Percentiles rank a stretch among this genome's conserved stretches.
phyloP scores from a whole-genome alignment of 2,113 vertebrate species.

The Crotalus tigris region DNA sequence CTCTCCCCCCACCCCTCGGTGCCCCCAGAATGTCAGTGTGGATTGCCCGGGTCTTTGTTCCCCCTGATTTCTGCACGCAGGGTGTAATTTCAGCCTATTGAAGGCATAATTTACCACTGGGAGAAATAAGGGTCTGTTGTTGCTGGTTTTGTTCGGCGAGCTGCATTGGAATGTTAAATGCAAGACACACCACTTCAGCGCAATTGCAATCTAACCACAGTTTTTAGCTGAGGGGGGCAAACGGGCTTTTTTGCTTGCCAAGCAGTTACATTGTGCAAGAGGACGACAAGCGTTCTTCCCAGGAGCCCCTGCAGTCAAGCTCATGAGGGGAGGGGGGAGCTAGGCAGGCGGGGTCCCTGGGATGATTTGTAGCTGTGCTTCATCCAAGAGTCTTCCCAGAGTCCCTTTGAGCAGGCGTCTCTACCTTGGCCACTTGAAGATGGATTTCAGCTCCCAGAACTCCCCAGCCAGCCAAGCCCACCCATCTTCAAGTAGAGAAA shows the following conservation, averaged over 20 bases:
- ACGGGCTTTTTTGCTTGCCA: not conserved
- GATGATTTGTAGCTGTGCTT: not conserved
- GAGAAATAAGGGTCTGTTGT: slow-evolving; percentile 64
- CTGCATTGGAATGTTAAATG: slow-evolving; percentile 27
- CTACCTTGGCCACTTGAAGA: not conserved
- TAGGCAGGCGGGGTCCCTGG: not conserved
- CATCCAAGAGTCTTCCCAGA: no score
- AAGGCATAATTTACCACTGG: slow-evolving; percentile 61
- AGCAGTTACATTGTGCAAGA: not conserved
- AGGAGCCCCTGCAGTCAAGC: not conserved
- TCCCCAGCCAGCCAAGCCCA: not conserved
- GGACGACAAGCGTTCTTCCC: not conserved
- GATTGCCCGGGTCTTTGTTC: slow-evolving; percentile 20
- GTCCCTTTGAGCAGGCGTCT: not conserved
- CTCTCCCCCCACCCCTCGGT: not conserved
- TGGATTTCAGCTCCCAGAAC: not conserved
- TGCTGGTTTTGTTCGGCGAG: slow-evolving; percentile 30
- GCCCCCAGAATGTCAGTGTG: not conserved
- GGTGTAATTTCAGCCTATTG: slow-evolving; percentile 57
- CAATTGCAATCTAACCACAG: not conserved
- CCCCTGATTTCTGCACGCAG: slow-evolving; percentile 22
- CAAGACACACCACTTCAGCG: not conserved
- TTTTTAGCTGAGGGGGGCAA: not conserved
- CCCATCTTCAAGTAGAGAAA: not conserved
- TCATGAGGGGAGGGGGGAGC: not conserved